phyloP scores from a whole-genome alignment of 2,113 vertebrate species.

The Monopterus albus region DNA sequence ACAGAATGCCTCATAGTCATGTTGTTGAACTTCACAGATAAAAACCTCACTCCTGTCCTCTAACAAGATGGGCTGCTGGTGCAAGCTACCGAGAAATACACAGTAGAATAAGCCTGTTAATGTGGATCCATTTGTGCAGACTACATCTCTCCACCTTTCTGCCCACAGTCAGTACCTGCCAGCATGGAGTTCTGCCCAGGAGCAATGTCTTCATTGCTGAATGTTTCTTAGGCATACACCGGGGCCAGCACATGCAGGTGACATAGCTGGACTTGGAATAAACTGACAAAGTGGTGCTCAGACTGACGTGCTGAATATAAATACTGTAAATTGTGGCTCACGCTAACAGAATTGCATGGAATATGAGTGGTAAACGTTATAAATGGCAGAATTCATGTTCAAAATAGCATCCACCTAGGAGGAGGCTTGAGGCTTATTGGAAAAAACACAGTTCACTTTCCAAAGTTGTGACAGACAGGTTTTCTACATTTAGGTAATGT shows the following conservation, averaged over 20 bases:
- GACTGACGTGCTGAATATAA: constrained; percentile 49
- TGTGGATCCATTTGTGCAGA: neutral
- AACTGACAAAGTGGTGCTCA: constrained; percentile 18
- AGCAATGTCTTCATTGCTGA: constrained; percentile 17
- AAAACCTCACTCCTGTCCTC: constrained; percentile 6
- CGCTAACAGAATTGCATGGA: constrained; percentile 52
- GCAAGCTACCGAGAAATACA: constrained; percentile 7
- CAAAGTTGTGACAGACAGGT: neutral
- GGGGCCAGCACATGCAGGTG: constrained; percentile 35
- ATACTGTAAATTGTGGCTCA: constrained; percentile 28
- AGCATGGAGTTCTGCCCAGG: constrained; percentile 32
- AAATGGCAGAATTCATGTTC: constrained; percentile 28
- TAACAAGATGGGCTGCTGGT: neutral
- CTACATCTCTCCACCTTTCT: too few relatives aligned
- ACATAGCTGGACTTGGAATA: constrained; percentile 25
- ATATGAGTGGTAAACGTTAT: constrained; percentile 55
- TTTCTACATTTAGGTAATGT: neutral
- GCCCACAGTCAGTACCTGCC: constrained; percentile 5
- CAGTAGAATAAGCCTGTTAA: constrained; percentile 10
- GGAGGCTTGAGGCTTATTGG: neutral
- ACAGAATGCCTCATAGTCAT: neutral
- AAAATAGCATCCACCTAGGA: constrained; percentile 28
- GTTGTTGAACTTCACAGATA: constrained; percentile 3
- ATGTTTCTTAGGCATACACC: constrained; percentile 24
- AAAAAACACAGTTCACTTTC: constrained; percentile 5